phyloP scores from a whole-genome alignment of 2,113 vertebrate genomes.

The Atrichornis clamosus region DNA sequence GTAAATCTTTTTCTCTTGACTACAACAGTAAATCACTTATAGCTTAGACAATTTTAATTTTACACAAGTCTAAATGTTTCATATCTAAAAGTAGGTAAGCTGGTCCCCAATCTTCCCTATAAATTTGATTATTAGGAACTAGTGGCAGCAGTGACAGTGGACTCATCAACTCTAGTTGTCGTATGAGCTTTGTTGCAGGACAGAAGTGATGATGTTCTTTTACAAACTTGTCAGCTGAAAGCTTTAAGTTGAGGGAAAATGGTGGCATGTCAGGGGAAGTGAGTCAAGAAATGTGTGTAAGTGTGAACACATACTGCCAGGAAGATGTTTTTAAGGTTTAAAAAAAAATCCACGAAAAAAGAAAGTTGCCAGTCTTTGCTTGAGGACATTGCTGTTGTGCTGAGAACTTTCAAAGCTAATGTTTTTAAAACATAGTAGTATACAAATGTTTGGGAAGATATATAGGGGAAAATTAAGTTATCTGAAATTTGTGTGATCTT shows the following conservation, averaged over 20 bases:
- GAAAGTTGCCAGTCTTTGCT: background rate
- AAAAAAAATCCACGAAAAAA: background rate
- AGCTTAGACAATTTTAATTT: background rate
- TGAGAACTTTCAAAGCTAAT: background rate
- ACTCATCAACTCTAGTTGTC: background rate
- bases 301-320: background rate
- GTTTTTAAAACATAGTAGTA: background rate
- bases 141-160: background rate
- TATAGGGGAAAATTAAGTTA: background rate
- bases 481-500: background rate
- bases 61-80: background rate
- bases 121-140: background rate
- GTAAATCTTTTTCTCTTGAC: background rate
- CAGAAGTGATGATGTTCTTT: background rate
- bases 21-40: background rate
- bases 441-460: background rate
- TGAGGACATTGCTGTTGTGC: background rate
- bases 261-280: background rate
- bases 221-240: background rate
- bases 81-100: background rate
- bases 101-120: background rate
- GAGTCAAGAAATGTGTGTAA: background rate
- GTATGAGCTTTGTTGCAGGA: background rate
- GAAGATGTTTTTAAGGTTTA: background rate
- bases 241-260: background rate